Conservation (phyloP, 1,140 invertebrate species). For the Oedothorax gibbosus region DNA sequence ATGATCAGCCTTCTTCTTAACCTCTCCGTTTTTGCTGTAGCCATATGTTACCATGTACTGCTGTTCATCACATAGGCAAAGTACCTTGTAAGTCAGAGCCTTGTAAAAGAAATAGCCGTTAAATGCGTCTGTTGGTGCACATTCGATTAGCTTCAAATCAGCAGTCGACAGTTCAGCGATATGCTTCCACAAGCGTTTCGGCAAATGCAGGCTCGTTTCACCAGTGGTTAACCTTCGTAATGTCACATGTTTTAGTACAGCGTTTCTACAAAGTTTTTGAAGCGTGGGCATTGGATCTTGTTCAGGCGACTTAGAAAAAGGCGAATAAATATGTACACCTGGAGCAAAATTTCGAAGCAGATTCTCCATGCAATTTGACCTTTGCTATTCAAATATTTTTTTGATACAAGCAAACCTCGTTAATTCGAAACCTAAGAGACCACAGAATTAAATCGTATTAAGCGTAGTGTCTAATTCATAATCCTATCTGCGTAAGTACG, state of each 20-base stretch:
- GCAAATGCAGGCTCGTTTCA: slow-evolving; percentile 25
- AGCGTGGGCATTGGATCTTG: neutral
- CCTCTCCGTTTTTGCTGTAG: slow-evolving; percentile 9
- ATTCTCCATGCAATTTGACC: slow-evolving; percentile 45
- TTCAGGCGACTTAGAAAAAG: slow-evolving; percentile 23
- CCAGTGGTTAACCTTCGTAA: slow-evolving; percentile 25
- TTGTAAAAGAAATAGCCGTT: slow-evolving; percentile 56
- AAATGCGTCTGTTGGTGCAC: slow-evolving; percentile 60
- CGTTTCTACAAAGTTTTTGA: slow-evolving; percentile 49
- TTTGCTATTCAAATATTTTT: neutral
- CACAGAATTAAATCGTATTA: no score
- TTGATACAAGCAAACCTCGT: slow-evolving; percentile 5
- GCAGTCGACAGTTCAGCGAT: slow-evolving; percentile 46
- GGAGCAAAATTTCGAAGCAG: slow-evolving; percentile 47
- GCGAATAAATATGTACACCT: slow-evolving; percentile 60
- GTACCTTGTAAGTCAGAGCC: slow-evolving; percentile 59
- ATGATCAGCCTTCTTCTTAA: neutral
- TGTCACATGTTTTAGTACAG: slow-evolving; percentile 48
- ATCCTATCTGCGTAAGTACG: no score
- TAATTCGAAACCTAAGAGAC: slow-evolving; percentile 16
- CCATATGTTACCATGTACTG: slow-evolving; percentile 61
- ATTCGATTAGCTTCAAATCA: slow-evolving; percentile 61
- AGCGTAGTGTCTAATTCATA: no score
- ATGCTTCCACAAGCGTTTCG: slow-evolving; percentile 26
- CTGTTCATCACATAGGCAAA: slow-evolving; percentile 35